A percentile compares a stretch with the other conserved stretches of the same genome.
Conservation (phyloP, 2,797 vertebrate genomes). For the Anisognathus igniventris region DNA sequence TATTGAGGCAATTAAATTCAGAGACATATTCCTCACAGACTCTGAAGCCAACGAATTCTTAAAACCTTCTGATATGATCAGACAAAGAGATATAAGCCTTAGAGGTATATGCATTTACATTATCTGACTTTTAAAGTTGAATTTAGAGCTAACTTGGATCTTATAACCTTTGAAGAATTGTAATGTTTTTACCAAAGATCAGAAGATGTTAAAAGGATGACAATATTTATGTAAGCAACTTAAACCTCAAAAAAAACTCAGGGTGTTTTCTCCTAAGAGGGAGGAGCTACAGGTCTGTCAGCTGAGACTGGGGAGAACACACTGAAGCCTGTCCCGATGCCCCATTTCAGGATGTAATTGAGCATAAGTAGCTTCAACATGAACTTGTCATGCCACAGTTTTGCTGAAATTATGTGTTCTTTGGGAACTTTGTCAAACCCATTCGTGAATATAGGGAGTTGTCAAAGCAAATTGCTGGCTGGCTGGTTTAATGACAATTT, state of each 20-base stretch:
- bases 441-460: not conserved
- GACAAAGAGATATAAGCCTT: not conserved
- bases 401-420: not conserved
- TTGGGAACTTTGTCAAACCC: not conserved
- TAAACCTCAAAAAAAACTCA: not conserved
- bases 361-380: not conserved
- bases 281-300: not conserved
- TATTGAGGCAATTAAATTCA: not conserved
- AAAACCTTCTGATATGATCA: not conserved
- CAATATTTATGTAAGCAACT: not conserved
- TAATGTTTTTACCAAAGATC: not conserved
- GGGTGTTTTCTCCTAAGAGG: not conserved
- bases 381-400: not conserved
- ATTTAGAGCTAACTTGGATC: not conserved
- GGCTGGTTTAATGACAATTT: not conserved
- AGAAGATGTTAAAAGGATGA: not conserved
- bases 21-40: not conserved
- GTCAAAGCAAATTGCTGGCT: not conserved
- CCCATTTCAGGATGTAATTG: not conserved
- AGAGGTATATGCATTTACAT: not conserved
- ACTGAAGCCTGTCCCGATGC: not conserved
- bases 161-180: not conserved
- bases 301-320: accelerated
- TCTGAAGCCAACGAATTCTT: not conserved
- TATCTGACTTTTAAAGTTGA: not conserved